Conservation (phyloP, 2,888 invertebrate genomes). For the Ctenicera cuprea region DNA sequence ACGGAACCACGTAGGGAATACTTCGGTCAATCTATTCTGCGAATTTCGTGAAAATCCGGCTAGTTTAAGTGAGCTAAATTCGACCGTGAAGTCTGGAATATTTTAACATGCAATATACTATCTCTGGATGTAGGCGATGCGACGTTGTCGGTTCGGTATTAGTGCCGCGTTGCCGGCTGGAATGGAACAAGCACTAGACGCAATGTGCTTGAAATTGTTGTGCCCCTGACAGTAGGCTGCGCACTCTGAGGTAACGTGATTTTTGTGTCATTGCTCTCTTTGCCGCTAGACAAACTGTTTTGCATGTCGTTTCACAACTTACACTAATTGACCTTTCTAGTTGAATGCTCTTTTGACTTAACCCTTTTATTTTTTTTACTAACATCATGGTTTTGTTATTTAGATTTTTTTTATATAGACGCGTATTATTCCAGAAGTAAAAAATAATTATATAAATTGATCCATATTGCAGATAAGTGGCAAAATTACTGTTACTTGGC, state of each 20-base stretch:
- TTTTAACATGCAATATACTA: slow-evolving; percentile 62
- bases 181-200: slow-evolving; percentile 51
- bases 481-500: too few relatives aligned
- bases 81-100: slow-evolving; percentile 56
- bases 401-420: background rate
- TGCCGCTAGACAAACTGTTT: slow-evolving; percentile 35
- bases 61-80: slow-evolving; percentile 50
- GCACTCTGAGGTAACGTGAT: slow-evolving; percentile 55
- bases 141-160: slow-evolving; percentile 57
- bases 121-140: slow-evolving; percentile 62
- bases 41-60: slow-evolving; percentile 53
- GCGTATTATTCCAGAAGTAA: too few relatives aligned
- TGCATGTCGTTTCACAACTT: slow-evolving; percentile 30
- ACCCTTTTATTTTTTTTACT: background rate
- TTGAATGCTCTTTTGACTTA: slow-evolving; percentile 14
- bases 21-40: slow-evolving; percentile 31
- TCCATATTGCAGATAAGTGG: too few relatives aligned
- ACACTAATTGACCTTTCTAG: slow-evolving; percentile 31
- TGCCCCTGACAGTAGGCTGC: slow-evolving; percentile 54
- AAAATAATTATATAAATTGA: too few relatives aligned
- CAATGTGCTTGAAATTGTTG: slow-evolving; percentile 56
- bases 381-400: background rate
- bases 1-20: slow-evolving; percentile 48
- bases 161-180: slow-evolving; percentile 52
- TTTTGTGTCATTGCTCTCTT: slow-evolving; percentile 52